A percentile compares a stretch with the other conserved stretches of the same genome.
Evolutionary conservation across 2,797 vertebrate genomes (phyloP).

Genomic region (Phaenicophaeus curvirostris): DNA sequence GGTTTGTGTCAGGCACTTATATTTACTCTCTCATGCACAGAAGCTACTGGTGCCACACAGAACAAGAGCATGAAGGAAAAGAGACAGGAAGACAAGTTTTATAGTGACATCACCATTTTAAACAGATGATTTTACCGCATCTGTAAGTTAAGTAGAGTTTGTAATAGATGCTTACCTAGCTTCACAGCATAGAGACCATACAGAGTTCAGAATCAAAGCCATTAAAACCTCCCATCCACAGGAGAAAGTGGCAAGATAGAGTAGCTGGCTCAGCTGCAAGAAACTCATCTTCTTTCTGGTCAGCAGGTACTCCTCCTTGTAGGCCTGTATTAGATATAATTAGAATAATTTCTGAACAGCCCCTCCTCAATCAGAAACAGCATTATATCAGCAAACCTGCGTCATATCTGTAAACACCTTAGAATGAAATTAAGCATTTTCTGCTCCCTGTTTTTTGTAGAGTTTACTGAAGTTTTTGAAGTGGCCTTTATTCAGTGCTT

Average conservation of each 20-base stretch:
- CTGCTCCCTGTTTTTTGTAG: neutral
- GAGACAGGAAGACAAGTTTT: neutral
- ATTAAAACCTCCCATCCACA: neutral
- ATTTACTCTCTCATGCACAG: neutral
- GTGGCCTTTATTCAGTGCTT: neutral
- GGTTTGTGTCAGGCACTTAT: neutral
- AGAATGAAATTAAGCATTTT: neutral
- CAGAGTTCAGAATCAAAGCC: neutral
- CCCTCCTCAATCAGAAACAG: neutral
- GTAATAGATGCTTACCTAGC: neutral
- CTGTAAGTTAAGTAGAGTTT: neutral
- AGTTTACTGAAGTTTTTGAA: neutral
- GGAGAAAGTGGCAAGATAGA: neutral
- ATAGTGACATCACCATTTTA: neutral
- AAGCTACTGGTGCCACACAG: neutral
- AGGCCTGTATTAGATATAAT: neutral
- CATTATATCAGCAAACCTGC: neutral
- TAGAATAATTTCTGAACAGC: neutral
- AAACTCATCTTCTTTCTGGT: neutral
- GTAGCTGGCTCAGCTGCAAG: neutral
- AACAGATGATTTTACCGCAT: accelerated
- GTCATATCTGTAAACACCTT: neutral
- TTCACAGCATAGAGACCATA: neutral
- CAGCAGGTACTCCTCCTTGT: neutral
- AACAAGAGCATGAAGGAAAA: neutral